Base-by-base conservation (phyloP, 2,888 invertebrate species). In the Parthenolecanium corni region DNA sequence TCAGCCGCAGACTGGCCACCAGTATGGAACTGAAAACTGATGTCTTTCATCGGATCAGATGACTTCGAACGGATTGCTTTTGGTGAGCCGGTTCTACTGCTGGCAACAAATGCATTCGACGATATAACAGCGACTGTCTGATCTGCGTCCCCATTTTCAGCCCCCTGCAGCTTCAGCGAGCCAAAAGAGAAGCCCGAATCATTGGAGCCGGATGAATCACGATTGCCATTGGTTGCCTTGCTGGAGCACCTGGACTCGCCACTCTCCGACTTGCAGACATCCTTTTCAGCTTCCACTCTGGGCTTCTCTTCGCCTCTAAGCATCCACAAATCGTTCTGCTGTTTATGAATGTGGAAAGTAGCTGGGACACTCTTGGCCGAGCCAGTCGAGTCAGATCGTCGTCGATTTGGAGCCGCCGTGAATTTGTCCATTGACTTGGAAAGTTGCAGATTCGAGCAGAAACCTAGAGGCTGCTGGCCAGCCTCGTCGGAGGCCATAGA, bases 141-240 rank as follows among this genome's bases (percentile, higher is more conserved):
- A 6, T 4, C 4, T 9, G 9, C 31, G 9, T 31, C 31, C 31
- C 31, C 31, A 9, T 9, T 42, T 14, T 42, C 44, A 42, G 44
- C 5, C 18, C 44, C 44, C 5, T 42, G 44, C n/a, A 52, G 81
- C 68, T 81, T 81, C 49, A 82, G 70, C 1, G 83, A 83, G 61
- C 83, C 83, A 24, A 82, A 83, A 0, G 83, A 84, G 0, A 88
- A 87, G 1, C 88, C 88, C 0, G 87, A 87, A 72, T 89, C 88
- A 70, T 87, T 87, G 16, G 87, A 87, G 70, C 86, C 86, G 1
- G 87, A 86, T 0, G 87, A 88, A 71, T 88, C 88, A 64, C 88
- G 77, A 70, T 88, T 88, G 16, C 80, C 81, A 71, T 87, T 16
- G 16, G 44, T 11, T 71, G 87, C 88, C 70, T 87, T 87, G 3